A percentile compares a stretch with the other conserved stretches of the same genome.
These are phyloP conservation scores for Drosophila rellima DNA, from an alignment of 2,888 invertebrate genomes.

Conservation along the genomic window DNA sequence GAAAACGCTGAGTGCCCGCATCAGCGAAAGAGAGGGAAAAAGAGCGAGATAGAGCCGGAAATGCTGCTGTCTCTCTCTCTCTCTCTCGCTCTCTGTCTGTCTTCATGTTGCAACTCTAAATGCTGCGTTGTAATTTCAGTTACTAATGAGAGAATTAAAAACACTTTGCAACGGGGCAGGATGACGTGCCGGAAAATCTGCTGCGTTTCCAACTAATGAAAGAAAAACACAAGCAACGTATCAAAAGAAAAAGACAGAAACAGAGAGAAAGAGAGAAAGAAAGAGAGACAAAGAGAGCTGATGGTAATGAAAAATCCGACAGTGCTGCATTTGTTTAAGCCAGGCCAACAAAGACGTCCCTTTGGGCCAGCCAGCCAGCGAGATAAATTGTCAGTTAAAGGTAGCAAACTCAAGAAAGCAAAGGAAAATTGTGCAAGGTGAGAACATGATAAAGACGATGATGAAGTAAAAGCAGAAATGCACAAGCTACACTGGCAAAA, in stretches of 20 bases:
- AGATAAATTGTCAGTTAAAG: slow-evolving; percentile 79
- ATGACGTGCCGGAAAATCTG: slow-evolving; percentile 50
- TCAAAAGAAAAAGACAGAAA: slow-evolving; percentile 10
- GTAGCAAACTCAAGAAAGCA: slow-evolving; percentile 35
- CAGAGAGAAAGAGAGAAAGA: slow-evolving; percentile 22
- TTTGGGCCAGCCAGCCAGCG: slow-evolving; percentile 71
- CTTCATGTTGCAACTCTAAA: slow-evolving; percentile 24
- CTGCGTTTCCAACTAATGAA: slow-evolving; percentile 66
- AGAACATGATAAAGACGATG: slow-evolving; percentile 34
- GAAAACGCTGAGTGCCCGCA: slow-evolving; percentile 50
- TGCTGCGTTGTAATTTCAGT: slow-evolving; percentile 72
- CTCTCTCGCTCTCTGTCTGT: background rate
- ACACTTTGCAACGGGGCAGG: slow-evolving; percentile 69
- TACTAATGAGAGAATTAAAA: slow-evolving; percentile 81
- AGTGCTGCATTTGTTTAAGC: slow-evolving; percentile 69
- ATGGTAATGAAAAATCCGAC: slow-evolving; percentile 73
- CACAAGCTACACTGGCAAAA: background rate
- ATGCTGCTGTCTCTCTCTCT: slow-evolving; percentile 10
- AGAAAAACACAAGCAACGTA: slow-evolving; percentile 63
- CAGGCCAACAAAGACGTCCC: slow-evolving; percentile 52
- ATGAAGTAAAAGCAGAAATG: slow-evolving; percentile 10
- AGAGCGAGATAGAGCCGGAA: slow-evolving; percentile 36
- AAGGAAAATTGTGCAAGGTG: slow-evolving; percentile 74
- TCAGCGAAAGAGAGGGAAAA: slow-evolving; percentile 12
- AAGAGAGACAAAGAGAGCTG: slow-evolving; percentile 25